Conservation (phyloP, 2,797 vertebrate species). For the Anguilla marmorata region DNA sequence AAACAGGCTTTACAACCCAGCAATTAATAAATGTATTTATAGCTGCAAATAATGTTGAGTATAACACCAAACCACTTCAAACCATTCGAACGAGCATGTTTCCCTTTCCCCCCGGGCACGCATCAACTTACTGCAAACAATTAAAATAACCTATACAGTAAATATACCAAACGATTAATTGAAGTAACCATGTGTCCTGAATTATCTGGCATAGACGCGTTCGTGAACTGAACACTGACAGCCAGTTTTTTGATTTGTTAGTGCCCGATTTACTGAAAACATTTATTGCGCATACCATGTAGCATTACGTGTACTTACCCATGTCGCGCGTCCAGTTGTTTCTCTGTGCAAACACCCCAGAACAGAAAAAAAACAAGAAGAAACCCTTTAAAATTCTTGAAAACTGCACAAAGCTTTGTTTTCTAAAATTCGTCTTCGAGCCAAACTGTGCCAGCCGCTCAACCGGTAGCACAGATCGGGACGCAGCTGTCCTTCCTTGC, state of each 20-base stretch:
- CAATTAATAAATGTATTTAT: not conserved
- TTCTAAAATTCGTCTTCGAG: slow-evolving; percentile 27
- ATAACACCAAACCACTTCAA: not conserved
- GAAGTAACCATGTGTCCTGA: not conserved
- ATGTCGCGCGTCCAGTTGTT: slow-evolving; percentile 16
- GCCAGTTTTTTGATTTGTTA: not conserved
- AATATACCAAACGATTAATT: not conserved
- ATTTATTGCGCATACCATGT: not conserved
- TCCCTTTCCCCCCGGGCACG: not conserved
- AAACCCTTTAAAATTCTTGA: slow-evolving; percentile 21
- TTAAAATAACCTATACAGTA: not conserved
- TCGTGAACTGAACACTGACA: not conserved
- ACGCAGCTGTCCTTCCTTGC: slow-evolving; percentile 20
- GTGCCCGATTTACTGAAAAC: not conserved
- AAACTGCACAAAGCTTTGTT: slow-evolving; percentile 9
- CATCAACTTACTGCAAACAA: slow-evolving; percentile 2
- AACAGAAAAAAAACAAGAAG: not conserved
- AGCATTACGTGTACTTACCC: slow-evolving; percentile 6
- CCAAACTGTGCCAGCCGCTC: slow-evolving; percentile 18
- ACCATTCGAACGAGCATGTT: not conserved
- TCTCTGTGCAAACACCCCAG: not conserved
- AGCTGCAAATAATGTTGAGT: not conserved
- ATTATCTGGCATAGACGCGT: not conserved
- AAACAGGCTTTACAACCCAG: not conserved
- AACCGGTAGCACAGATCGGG: slow-evolving; percentile 9